phyloP scores from a whole-genome alignment of 1,140 invertebrate genomes.

The Ericerus pela region DNA sequence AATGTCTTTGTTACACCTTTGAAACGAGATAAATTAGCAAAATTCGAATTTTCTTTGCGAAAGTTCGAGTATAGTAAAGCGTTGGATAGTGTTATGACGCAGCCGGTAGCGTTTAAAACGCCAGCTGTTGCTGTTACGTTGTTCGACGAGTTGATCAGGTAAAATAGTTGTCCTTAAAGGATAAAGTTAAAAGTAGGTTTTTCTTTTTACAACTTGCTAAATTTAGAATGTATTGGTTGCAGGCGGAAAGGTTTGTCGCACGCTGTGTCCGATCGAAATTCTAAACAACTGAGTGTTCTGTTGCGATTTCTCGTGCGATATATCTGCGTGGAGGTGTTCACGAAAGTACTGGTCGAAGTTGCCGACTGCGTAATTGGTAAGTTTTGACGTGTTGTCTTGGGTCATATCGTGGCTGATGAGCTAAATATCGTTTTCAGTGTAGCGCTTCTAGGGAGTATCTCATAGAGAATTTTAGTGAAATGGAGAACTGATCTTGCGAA shows the following conservation, averaged over 20 bases:
- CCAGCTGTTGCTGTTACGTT: conserved; percentile 65
- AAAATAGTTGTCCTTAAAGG: conserved; percentile 9
- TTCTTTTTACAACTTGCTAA: not conserved
- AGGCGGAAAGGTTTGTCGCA: conserved; percentile 51
- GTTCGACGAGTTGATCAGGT: conserved; percentile 63
- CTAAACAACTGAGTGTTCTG: conserved; percentile 46
- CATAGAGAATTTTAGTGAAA: too few relatives aligned
- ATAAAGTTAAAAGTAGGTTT: not conserved
- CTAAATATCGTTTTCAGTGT: too few relatives aligned
- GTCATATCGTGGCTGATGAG: not conserved
- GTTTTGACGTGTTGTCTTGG: not conserved
- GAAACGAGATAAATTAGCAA: conserved; percentile 33
- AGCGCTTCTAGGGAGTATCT: too few relatives aligned
- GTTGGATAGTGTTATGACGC: conserved; percentile 51
- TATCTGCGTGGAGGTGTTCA: conserved; percentile 57
- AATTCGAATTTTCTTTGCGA: conserved; percentile 54
- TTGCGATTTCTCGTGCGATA: conserved; percentile 62
- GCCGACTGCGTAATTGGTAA: conserved; percentile 52
- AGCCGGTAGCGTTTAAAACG: conserved; percentile 40
- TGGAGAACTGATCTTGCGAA: too few relatives aligned
- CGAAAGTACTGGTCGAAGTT: conserved; percentile 53
- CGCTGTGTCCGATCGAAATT: conserved; percentile 51
- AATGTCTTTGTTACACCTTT: conserved; percentile 39
- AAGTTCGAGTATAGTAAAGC: conserved; percentile 72
- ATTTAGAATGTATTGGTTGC: conserved; percentile 16